phyloP scores from a whole-genome alignment of 2,797 vertebrate species.

The Phaenicophaeus curvirostris region DNA sequence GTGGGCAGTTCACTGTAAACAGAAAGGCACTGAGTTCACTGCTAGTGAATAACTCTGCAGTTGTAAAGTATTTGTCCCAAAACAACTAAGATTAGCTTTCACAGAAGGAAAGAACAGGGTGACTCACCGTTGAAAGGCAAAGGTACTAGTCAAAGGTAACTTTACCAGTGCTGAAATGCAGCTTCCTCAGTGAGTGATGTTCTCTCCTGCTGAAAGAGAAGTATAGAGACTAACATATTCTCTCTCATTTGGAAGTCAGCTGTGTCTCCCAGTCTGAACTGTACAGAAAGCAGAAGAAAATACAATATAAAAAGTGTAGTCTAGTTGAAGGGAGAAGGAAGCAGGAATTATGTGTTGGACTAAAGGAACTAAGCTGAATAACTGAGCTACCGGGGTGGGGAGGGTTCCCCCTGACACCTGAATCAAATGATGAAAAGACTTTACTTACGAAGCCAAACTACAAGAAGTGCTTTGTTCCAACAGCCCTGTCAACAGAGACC shows the following conservation, averaged over 20 bases:
- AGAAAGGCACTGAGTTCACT: constrained; percentile 15
- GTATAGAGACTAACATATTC: not conserved
- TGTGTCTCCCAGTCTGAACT: not conserved
- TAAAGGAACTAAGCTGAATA: not conserved
- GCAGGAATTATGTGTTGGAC: not conserved
- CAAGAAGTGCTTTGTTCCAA: not conserved
- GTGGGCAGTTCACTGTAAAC: constrained; percentile 31
- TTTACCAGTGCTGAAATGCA: not conserved
- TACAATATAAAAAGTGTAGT: not conserved
- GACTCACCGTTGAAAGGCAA: constrained; percentile 2
- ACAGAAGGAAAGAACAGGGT: not conserved
- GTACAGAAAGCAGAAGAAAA: not conserved
- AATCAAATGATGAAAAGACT: not conserved
- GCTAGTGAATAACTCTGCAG: constrained; percentile 19
- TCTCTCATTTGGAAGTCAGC: not conserved
- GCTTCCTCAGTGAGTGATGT: not conserved
- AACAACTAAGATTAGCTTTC: constrained; percentile 39
- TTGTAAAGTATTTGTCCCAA: constrained; percentile 46
- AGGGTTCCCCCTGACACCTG: not conserved
- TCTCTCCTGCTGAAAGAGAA: not conserved
- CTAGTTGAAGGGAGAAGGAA: not conserved
- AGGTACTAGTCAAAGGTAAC: constrained; percentile 18
- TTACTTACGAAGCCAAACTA: not conserved
- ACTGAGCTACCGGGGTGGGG: not conserved
- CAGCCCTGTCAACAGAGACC: accelerated